These are phyloP conservation scores for Sminthurinus aureus DNA, from an alignment of 2,888 invertebrate genomes.

Conservation along the genomic window DNA sequence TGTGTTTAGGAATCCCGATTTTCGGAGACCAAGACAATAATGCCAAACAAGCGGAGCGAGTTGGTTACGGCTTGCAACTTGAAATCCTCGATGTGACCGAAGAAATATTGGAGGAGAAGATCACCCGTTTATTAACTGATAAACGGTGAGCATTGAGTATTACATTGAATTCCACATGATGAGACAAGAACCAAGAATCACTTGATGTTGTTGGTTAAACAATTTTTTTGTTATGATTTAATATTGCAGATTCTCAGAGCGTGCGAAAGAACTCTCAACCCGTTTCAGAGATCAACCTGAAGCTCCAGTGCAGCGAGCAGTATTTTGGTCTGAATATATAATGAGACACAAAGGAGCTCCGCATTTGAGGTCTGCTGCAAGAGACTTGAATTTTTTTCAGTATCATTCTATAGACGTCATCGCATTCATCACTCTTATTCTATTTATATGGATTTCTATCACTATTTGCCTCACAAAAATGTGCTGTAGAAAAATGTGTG, in stretches of 20 bases:
- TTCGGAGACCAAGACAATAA: conserved; percentile 22
- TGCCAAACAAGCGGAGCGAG: background rate
- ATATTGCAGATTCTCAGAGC: conserved; percentile 61
- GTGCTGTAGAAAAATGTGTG: background rate
- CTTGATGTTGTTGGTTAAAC: too few species aligned
- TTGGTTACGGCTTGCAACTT: conserved; percentile 1
- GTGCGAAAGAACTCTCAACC: conserved; percentile 65
- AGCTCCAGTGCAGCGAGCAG: conserved; percentile 32
- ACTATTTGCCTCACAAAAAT: background rate
- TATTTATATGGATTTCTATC: conserved; percentile 30
- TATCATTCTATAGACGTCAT: conserved; percentile 60
- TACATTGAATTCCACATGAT: background rate
- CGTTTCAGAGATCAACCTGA: conserved; percentile 63
- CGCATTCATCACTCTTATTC: conserved; percentile 14
- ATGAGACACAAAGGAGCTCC: conserved; percentile 62
- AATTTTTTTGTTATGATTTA: too few species aligned
- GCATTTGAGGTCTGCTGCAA: conserved; percentile 59
- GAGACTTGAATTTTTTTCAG: conserved; percentile 60
- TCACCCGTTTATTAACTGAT: background rate
- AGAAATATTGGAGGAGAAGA: background rate
- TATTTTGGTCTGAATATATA: conserved; percentile 54
- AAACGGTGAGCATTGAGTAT: background rate
- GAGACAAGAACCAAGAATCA: background rate
- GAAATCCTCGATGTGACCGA: conserved; percentile 21
- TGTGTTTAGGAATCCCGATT: background rate